Base-by-base conservation (phyloP, 2,797 vertebrate species). In the Nyctibius grandis region DNA sequence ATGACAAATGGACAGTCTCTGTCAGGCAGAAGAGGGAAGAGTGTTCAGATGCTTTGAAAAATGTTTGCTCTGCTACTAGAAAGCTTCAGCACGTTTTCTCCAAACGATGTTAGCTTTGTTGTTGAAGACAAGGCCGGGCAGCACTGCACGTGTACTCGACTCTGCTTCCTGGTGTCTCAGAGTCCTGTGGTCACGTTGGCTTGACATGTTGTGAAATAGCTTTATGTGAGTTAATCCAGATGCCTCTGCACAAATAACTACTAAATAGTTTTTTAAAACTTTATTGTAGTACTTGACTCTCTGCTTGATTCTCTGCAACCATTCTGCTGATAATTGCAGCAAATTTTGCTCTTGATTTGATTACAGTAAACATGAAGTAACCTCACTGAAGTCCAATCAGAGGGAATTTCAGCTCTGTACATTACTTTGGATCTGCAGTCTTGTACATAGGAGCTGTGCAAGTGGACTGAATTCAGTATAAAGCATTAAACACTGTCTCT, bases 111-210 rank as follows among this genome's bases (percentile, higher is more conserved):
- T 25, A 63, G 4, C 28, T 19, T 59, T 23, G 23, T 13, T 1
- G 3, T 22, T 50, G 74, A 47, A 13, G 40, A 15, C 26, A 3
- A 53, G 57, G 45, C 53, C 0, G 0, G 57, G 45, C 26, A 79
- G 44, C 15, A 3, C 15, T 12, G 23, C 1, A 0, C n/a, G 2
- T 22, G 36, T 36, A 11, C 8, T 0, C 1, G 3, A 25, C 36
- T 29, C 38, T 40, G 59, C 44, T 29, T 60, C 70, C 48, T 8
- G 25, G 5, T 42, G 47, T 60, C 48, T 31, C 53, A 53, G 74
- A 44, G 60, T 21, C 33, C 84, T 15, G 1, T 6, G 25, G 40
- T 65, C 38, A 3, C 6, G 9, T 28, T 59, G 15, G 33, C 48
- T 67, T n/a, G 34, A 31, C 11, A 2, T n/a, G 36, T 50, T 88